Percentiles rank a stretch among this genome's conserved stretches.
Evolutionary conservation across 2,113 vertebrate genomes (phyloP).

Genomic region (Hydropotes inermis): DNA sequence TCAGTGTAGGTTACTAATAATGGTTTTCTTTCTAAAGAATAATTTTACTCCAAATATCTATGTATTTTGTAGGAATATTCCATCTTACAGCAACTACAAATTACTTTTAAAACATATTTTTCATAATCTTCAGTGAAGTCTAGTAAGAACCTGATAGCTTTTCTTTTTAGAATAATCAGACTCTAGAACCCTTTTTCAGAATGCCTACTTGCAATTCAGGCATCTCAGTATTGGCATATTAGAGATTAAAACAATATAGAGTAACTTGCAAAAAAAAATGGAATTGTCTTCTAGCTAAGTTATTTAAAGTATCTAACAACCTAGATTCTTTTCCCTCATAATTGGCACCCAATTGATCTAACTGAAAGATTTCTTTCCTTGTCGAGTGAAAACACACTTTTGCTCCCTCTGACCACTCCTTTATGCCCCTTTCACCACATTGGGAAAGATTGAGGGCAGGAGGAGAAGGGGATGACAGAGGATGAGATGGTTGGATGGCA

Average conservation of each 20-base stretch:
- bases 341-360: neutral
- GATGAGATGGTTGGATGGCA: too few relatives aligned
- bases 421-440: neutral
- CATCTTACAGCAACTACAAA: neutral
- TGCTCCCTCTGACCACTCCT: neutral
- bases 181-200: neutral
- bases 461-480: too few relatives aligned
- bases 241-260: neutral
- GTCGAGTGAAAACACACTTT: neutral
- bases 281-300: neutral
- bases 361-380: neutral
- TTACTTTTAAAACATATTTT: slow-evolving; percentile 18
- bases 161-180: neutral
- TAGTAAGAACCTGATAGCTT: neutral
- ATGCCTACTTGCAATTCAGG: neutral
- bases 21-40: slow-evolving; percentile 16
- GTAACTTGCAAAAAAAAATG: neutral
- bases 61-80: neutral
- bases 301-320: neutral
- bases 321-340: neutral
- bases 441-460: too few relatives aligned
- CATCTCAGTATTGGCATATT: neutral
- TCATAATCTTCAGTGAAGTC: neutral
- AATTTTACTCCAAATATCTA: neutral
- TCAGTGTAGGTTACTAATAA: slow-evolving; percentile 4